These are phyloP conservation scores for Strigamia crassipes DNA, from an alignment of 2,888 invertebrate species.

Conservation along the genomic window DNA sequence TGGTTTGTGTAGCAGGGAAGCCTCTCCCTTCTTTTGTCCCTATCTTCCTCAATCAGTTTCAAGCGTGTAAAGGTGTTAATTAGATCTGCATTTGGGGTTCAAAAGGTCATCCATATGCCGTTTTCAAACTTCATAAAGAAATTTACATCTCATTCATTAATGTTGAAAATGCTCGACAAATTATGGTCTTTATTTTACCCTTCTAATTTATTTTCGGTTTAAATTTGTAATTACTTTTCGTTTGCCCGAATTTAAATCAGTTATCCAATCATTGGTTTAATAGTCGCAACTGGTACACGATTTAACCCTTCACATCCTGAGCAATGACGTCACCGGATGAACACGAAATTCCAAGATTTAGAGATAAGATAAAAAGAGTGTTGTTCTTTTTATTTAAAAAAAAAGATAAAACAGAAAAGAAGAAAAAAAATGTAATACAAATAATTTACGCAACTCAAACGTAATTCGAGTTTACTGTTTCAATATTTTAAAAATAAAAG, in stretches of 20 bases:
- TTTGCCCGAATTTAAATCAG: not conserved
- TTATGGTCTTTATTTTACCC: not conserved
- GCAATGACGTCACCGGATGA: not conserved
- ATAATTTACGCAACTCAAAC: not conserved
- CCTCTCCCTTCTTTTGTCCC: conserved; percentile 7
- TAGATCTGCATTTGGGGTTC: conserved; percentile 15
- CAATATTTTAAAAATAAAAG: not conserved
- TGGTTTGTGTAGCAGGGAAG: conserved; percentile 28
- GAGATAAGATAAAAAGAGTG: not conserved
- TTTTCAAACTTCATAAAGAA: not conserved
- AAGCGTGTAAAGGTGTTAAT: conserved; percentile 30
- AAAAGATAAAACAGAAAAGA: not conserved
- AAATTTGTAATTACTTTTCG: not conserved
- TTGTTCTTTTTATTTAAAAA: not conserved
- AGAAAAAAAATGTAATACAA: not conserved
- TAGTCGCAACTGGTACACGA: not conserved
- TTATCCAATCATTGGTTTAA: not conserved
- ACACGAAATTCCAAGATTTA: not conserved
- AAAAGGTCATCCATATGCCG: not conserved
- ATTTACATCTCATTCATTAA: not conserved
- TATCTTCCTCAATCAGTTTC: conserved; percentile 29
- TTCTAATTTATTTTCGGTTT: no score
- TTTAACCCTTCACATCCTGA: not conserved
- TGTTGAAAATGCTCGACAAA: not conserved
- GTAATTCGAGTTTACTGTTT: not conserved